Base-by-base conservation (phyloP, 35 echinoderm and acorn worm species). In the Apostichopus californicus region DNA sequence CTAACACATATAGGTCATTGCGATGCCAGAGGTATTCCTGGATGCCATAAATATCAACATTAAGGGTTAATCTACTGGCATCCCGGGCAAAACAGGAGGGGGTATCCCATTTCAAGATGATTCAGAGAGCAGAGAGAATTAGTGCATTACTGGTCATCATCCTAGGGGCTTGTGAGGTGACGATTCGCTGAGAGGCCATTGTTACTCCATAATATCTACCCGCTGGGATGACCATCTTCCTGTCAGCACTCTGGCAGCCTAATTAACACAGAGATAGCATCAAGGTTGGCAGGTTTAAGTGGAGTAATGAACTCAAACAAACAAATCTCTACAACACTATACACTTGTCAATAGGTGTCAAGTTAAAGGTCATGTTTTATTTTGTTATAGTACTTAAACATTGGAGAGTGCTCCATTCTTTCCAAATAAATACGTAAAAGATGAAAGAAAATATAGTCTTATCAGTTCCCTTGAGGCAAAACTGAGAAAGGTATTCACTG, bases 61-160 rank as follows among this genome's bases (percentile, higher is more conserved):
- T 14, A 68, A 68, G 64, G 64, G 64, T 68, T 68, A 68, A 68
- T 68, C 64, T 68, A 18, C 11, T 14, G 64, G 64, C 64, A 68
- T 68, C 18, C 64, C 18, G 4, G 64, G 64, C 64, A 68, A 46
- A 68, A 68, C 64, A 68, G 64, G 64, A 68, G 64, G 64, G 64
- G 18, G 64, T 68, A 68, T 68, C 64, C 11, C 64, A 68, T 68
- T 68, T 68, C 64, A 68, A 11, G 64, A 68, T 68, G 64, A 68
- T 68, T 68, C 64, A 5, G 64, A 68, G 11, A 68, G 64, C 64
- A 11, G 11, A 14, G 18, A 68, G 64, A 68, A 68, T 18, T 17
- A 68, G 64, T 68, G 64, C 64, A 68, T 68, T 68, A 68, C 64
- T 68, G 64, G 64, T 68, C 64, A 68, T 68, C 64, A 68, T 68